phyloP scores from a whole-genome alignment of 2,888 invertebrate species.

The Plemyria rubiginata region DNA sequence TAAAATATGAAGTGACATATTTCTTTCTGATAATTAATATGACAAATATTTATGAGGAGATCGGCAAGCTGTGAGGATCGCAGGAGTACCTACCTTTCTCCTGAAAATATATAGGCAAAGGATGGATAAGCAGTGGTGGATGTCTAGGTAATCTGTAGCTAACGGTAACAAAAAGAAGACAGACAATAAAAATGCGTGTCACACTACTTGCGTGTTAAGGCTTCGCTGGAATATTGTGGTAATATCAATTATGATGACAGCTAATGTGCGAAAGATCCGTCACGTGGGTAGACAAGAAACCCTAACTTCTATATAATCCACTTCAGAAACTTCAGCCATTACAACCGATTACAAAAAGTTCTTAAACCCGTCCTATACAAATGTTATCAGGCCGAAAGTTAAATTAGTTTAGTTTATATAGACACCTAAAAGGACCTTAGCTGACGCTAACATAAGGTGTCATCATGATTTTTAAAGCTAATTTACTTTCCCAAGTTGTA shows the following conservation, averaged over 20 bases:
- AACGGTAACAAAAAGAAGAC: too few species aligned
- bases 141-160: too few species aligned
- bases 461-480: not conserved
- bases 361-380: not conserved
- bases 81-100: too few species aligned
- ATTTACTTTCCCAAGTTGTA: not conserved
- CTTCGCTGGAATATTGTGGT: too few species aligned
- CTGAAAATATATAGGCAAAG: too few species aligned
- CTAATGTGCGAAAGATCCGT: not conserved
- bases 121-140: too few species aligned
- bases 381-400: constrained; percentile 1
- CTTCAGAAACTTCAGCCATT: not conserved
- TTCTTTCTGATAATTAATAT: not conserved
- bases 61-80: too few species aligned
- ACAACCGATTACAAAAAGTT: not conserved
- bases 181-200: too few species aligned
- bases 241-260: too few species aligned
- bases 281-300: not conserved
- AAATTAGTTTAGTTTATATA: constrained; percentile 5
- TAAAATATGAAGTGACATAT: not conserved
- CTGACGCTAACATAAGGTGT: too few species aligned
- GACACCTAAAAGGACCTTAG: not conserved
- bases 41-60: not conserved
- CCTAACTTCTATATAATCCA: not conserved
- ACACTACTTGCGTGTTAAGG: too few species aligned